A percentile compares a stretch with the other conserved stretches of the same genome.
phyloP scores from a whole-genome alignment of 1,140 invertebrate species.

The Nixonia krombeini region DNA sequence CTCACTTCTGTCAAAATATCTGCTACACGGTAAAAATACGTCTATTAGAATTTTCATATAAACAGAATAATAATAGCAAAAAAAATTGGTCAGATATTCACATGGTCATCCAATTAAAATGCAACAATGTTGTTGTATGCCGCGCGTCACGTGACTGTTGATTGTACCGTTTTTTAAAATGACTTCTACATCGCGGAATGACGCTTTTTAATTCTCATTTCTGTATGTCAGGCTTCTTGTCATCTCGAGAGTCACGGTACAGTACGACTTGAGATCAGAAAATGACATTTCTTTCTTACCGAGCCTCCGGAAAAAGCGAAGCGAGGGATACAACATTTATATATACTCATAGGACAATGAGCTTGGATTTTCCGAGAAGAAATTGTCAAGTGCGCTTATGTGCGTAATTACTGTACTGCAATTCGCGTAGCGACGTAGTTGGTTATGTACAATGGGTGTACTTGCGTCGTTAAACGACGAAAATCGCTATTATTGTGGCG shows the following conservation, averaged over 20 bases:
- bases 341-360: slow-evolving; percentile 43
- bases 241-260: not conserved
- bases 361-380: slow-evolving; percentile 28
- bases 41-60: no score
- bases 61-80: no score
- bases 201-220: not conserved
- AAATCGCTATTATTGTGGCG: slow-evolving; percentile 52
- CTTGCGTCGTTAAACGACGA: slow-evolving; percentile 48
- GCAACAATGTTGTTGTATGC: no score
- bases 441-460: slow-evolving; percentile 44
- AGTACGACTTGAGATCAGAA: not conserved
- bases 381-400: slow-evolving; percentile 46
- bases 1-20: not conserved
- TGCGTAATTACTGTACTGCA: slow-evolving; percentile 42
- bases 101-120: no score
- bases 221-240: not conserved
- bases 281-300: slow-evolving; percentile 10
- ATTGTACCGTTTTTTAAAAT: no score
- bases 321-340: slow-evolving; percentile 41
- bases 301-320: slow-evolving; percentile 25
- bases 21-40: no score
- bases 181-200: not conserved
- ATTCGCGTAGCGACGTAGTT: slow-evolving; percentile 28
- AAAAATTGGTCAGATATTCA: no score
- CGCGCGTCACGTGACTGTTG: no score